phyloP scores from a whole-genome alignment of 2,113 vertebrate species.

The Rhinichthys klamathensis region DNA sequence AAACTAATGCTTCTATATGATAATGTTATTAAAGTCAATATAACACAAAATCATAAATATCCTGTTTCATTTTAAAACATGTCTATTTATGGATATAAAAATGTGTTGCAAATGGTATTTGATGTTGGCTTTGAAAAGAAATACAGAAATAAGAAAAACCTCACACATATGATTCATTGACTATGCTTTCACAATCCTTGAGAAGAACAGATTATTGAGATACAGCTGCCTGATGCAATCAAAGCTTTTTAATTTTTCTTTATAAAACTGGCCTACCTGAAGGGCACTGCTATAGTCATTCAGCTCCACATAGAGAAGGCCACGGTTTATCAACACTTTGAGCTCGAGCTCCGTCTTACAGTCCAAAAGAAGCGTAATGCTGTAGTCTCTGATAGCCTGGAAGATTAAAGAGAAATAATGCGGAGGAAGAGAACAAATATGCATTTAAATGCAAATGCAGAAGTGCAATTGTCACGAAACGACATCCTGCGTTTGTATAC shows the following conservation, averaged over 20 bases:
- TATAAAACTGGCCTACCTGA: slow-evolving; percentile 67
- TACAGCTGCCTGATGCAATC: background rate
- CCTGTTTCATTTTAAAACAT: background rate
- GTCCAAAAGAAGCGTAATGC: slow-evolving; percentile 74
- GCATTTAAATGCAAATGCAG: slow-evolving; percentile 2
- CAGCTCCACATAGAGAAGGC: slow-evolving; percentile 72
- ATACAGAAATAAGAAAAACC: background rate
- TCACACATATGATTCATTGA: background rate
- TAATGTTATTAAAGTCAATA: background rate
- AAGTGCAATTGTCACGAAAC: slow-evolving; percentile 10
- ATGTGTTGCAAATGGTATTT: background rate
- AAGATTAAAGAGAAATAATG: slow-evolving; percentile 48
- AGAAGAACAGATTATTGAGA: background rate
- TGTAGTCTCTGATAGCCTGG: slow-evolving; percentile 81
- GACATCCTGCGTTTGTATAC: background rate
- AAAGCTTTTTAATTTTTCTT: background rate
- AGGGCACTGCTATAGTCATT: slow-evolving; percentile 69
- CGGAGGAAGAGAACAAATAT: background rate
- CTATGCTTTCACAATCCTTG: background rate
- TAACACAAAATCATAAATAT: background rate
- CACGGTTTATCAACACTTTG: slow-evolving; percentile 78
- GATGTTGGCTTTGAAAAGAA: background rate
- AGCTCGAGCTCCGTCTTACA: slow-evolving; percentile 66
- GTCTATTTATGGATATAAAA: background rate
- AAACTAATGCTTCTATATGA: background rate